Conservation (phyloP, 2,797 vertebrate species). For the Tinamus major region DNA sequence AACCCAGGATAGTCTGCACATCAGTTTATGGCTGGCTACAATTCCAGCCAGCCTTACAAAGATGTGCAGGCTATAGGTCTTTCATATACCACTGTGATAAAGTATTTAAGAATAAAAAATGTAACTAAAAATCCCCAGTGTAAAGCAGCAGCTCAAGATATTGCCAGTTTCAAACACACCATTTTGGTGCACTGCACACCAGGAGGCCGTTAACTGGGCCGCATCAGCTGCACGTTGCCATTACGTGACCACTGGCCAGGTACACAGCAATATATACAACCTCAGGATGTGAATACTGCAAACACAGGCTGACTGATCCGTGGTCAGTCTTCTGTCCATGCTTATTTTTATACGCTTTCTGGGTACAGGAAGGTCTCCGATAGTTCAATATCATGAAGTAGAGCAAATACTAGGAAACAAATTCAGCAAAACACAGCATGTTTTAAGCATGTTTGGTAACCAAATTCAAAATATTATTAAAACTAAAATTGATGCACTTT, state of each 20-base stretch:
- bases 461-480: conserved; percentile 66
- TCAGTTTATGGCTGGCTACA: not conserved
- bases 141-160: too few species aligned
- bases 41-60: not conserved
- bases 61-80: not conserved
- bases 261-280: too few species aligned
- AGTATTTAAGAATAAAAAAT: not conserved
- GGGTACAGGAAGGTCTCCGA: conserved; percentile 3
- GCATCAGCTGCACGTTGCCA: too few species aligned
- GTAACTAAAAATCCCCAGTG: not conserved
- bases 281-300: too few species aligned
- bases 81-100: not conserved
- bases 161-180: not conserved
- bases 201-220: not conserved
- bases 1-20: not conserved
- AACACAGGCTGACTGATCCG: not conserved
- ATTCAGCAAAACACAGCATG: conserved; percentile 40
- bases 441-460: conserved; percentile 42
- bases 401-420: conserved; percentile 15
- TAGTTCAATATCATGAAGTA: not conserved
- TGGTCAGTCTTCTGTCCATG: not conserved
- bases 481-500: conserved; percentile 57
- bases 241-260: too few species aligned
- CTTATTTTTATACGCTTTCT: conserved; percentile 24
- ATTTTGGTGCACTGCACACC: not conserved